Evolutionary conservation across 2,888 invertebrate genomes (phyloP), one percentile per base, ranked within the genome.

Genomic region (Selenia dentaria): DNA sequence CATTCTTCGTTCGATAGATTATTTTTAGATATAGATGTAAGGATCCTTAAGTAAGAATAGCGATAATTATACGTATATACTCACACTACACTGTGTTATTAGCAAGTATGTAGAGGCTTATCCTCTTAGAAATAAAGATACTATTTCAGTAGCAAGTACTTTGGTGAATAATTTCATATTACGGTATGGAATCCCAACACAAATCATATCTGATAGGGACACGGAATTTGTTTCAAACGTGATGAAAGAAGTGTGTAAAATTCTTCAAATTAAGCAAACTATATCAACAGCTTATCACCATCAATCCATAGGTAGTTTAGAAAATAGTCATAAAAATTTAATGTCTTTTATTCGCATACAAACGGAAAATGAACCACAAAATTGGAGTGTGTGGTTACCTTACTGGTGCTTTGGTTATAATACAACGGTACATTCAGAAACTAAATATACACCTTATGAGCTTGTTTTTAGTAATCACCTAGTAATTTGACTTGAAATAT

Each of bases 81-180:
- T 37, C 18, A 37, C 37, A 18, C 29, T 37, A 29, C 28, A 38
- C 9, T 38, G 38, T 14, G 31, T 45, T 48, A 11, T 38, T 20
- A 38, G 22, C n/a, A 38, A 38, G 20, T 38, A 27, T 20, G 28
- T 37, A 22, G 46, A 50, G 37, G 45, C 34, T 20, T 38, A 25
- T 36, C 25, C 36, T 24, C 10, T 39, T 13, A 9, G 14, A 9
- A 31, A 31, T 13, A 31, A 39, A 9, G 31, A 31, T 25, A 39
- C 31, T 6, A 14, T 39, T 9, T 20, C 39, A n/a, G 31, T 32
- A 16, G 26, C 39, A 4, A 24, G 24, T 31, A 13, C 13, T 5
- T 38, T 38, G 2, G 27, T 38, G 13, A 31, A 29, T 14, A 29
- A 29, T 9, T 38, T 38, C 8, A 24, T 38, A 12, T 22, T 29